Conservation (phyloP, 2,113 vertebrate genomes). For the Himantopus leucocephalus region DNA sequence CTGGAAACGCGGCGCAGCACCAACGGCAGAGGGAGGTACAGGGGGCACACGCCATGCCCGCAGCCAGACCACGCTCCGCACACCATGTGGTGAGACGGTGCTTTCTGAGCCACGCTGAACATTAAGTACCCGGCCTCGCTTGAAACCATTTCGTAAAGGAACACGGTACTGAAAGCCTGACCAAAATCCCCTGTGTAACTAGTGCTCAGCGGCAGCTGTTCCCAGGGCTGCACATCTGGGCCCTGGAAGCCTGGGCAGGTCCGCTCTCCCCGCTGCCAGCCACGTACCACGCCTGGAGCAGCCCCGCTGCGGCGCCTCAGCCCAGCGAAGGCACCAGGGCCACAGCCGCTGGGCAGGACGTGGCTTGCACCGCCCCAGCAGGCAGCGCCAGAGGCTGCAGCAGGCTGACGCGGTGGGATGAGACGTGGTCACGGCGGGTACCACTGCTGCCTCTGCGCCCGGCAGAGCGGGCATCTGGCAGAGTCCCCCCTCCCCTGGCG, state of each 20-base stretch:
- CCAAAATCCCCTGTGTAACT: neutral
- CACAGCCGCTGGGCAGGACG: fast-evolving
- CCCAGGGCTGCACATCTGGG: neutral
- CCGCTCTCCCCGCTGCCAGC: neutral
- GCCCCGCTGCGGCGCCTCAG: neutral
- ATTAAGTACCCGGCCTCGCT: too few relatives aligned
- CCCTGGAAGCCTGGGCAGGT: fast-evolving
- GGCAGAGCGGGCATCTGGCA: fast-evolving
- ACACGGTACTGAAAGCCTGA: neutral
- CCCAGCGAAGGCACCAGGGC: neutral
- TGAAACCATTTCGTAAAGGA: neutral
- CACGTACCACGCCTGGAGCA: fast-evolving
- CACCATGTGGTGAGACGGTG: fast-evolving
- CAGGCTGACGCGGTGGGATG: fast-evolving
- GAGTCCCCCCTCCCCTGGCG: too few relatives aligned
- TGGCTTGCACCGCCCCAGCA: neutral
- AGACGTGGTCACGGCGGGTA: neutral
- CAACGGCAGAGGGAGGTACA: fast-evolving
- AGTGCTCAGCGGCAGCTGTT: neutral
- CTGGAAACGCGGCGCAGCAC: neutral
- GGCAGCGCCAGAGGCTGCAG: neutral
- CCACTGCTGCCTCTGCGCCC: neutral
- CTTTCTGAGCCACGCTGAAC: neutral
- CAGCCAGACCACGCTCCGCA: neutral
- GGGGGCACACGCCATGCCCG: neutral